phyloP scores from a whole-genome alignment of 2,797 vertebrate genomes.

The Gastrophryne carolinensis region DNA sequence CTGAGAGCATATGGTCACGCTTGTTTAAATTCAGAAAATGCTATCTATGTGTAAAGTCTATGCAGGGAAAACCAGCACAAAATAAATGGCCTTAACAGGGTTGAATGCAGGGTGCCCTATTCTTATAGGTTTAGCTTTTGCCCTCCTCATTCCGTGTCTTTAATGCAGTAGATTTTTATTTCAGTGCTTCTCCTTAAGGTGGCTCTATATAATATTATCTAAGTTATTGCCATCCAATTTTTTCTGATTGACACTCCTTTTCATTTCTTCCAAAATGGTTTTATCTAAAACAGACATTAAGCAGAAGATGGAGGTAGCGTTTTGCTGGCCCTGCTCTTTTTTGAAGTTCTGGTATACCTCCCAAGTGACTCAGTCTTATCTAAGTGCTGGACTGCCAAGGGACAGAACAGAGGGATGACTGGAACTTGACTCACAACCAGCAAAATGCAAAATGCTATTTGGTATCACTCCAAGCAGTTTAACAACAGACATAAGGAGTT shows the following conservation, averaged over 20 bases:
- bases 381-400: neutral
- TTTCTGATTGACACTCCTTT: neutral
- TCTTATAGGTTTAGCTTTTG: neutral
- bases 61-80: constrained; percentile 12
- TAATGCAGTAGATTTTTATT: neutral
- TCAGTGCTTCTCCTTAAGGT: neutral
- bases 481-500: neutral
- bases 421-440: neutral
- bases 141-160: neutral
- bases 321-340: neutral
- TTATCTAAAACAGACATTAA: neutral
- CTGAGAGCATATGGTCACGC: constrained; percentile 44
- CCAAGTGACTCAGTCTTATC: neutral
- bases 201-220: neutral
- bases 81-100: constrained; percentile 1
- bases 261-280: neutral
- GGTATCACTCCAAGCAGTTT: constrained; percentile 4
- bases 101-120: neutral
- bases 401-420: neutral
- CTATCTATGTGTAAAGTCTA: constrained; percentile 9
- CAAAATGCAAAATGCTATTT: constrained; percentile 3
- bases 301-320: neutral
- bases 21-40: constrained; percentile 41
- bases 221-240: neutral
- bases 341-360: neutral